Evolutionary conservation across 2,888 invertebrate species (phyloP), one percentile per base, ranked within the genome.

Genomic region (Phalera bucephala): DNA sequence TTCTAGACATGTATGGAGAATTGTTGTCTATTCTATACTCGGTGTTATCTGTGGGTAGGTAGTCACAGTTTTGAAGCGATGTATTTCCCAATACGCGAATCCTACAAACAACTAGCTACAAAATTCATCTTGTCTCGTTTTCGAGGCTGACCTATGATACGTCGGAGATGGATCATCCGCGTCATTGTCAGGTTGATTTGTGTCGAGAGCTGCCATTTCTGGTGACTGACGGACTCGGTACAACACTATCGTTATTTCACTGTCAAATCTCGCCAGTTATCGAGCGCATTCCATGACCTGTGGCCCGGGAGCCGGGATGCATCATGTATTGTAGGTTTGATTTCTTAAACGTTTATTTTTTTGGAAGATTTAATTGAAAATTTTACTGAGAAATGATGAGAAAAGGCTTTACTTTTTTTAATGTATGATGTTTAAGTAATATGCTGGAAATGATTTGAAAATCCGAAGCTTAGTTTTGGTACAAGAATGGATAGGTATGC

Each of bases 201-300:
- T 77, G 64, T 64, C 62, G 56, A 56, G 53, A 48, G 57, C 62
- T 60, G 59, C 54, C 57, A 70, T 64, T 66, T 63, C 64, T 63
- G 58, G 56, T 45, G 54, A 48, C 52, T 58, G 58, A 59, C 60
- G 53, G 64, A 62, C 63, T 52, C 50, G 54, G 54, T 51, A 17
- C 52, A 47, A 55, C 54, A 61, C 65, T 65, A 68, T 65, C 67
- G 72, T 68, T 83, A 77, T 82, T 77, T 85, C 77, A 82, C 80
- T 84, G 84, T 84, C 82, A 80, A 80, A 84, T 78, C 70, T 75
- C 55, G 66, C 68, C 69, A 75, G 79, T 73, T 80, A 80, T 79
- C 75, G 72, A 72, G 60, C 68, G 68, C 78, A 80, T 79, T 76
- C 67, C 67, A 63, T 71, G 81, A 80, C 78, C 80, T 73, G 34